Conservation (phyloP, 2,797 vertebrate species). For the Enteromius mattozi region DNA sequence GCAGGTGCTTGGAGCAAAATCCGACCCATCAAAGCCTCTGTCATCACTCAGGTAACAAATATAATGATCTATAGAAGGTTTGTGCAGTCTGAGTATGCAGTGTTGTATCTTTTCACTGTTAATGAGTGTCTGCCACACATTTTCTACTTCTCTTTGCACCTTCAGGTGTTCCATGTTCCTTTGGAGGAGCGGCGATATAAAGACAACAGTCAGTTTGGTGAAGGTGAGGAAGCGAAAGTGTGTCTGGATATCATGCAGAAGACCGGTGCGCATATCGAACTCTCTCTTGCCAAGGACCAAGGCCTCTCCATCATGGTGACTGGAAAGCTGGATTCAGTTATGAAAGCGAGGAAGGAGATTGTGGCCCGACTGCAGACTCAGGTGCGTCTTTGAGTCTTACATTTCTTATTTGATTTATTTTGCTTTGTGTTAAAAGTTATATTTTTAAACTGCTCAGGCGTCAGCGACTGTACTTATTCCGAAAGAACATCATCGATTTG, state of each 20-base stretch:
- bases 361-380: conserved; percentile 84
- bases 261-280: conserved; percentile 84
- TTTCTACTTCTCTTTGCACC: neutral
- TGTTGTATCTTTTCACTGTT: neutral
- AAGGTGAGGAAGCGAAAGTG: conserved; percentile 84
- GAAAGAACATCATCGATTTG: conserved; percentile 83
- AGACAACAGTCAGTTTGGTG: conserved; percentile 86
- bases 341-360: conserved; percentile 85
- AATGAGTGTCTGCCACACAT: neutral
- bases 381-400: conserved; percentile 63
- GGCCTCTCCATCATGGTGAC: conserved; percentile 86
- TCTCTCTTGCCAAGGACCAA: conserved; percentile 85
- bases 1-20: conserved; percentile 79
- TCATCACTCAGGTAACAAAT: conserved; percentile 81
- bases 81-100: neutral
- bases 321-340: conserved; percentile 83
- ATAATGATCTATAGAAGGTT: neutral
- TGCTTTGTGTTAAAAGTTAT: neutral
- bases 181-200: conserved; percentile 85
- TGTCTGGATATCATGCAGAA: conserved; percentile 85
- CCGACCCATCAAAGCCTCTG: conserved; percentile 80
- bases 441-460: conserved; percentile 65
- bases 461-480: conserved; percentile 81
- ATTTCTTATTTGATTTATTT: neutral
- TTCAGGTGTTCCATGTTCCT: conserved; percentile 82